These are phyloP conservation scores for Tamias sibiricus DNA, from an alignment of 2,113 vertebrate species.

Conservation along the genomic window DNA sequence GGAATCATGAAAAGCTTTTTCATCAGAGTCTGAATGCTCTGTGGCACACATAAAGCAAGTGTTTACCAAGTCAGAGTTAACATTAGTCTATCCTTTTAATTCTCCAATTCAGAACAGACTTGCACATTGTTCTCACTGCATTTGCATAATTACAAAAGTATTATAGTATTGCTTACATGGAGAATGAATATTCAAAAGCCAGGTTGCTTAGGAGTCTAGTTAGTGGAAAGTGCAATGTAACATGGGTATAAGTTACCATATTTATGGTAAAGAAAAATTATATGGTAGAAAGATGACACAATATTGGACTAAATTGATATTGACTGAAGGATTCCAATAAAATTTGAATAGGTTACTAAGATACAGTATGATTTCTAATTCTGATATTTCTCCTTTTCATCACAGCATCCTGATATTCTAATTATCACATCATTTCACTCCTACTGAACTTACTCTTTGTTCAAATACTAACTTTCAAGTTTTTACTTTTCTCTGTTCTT, in stretches of 20 bases:
- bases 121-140: not conserved
- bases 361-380: not conserved
- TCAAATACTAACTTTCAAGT: not conserved
- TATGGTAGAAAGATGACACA: not conserved
- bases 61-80: conserved; percentile 48
- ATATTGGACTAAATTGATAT: not conserved
- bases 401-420: not conserved
- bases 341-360: conserved; percentile 10
- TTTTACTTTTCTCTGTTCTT: conserved; percentile 14
- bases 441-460: not conserved
- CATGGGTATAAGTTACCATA: not conserved
- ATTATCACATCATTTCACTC: not conserved
- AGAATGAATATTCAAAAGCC: conserved; percentile 52
- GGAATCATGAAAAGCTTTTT: conserved; percentile 69
- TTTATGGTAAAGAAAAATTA: conserved; percentile 28
- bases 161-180: not conserved
- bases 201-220: not conserved
- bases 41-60: conserved; percentile 44
- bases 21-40: conserved; percentile 67
- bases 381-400: not conserved
- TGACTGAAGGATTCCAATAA: not conserved
- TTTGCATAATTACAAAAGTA: not conserved
- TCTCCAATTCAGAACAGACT: not conserved
- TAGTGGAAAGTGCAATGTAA: not conserved
- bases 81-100: conserved; percentile 28